phyloP scores from a whole-genome alignment of 1,140 invertebrate species.

The Episyrphus balteatus region DNA sequence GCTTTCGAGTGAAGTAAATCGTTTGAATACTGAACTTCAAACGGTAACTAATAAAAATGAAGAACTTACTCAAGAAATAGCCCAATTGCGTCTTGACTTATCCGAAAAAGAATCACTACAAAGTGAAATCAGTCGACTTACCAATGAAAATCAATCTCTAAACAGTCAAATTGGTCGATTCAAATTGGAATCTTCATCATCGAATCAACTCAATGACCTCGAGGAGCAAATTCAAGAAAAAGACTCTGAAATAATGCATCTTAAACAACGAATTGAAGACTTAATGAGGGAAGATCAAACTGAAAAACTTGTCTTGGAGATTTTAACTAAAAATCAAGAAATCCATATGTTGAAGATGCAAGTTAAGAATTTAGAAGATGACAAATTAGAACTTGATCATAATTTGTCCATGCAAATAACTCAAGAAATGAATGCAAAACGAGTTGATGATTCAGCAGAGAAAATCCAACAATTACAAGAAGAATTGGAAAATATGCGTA shows the following conservation, averaged over 20 bases:
- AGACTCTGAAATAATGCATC: slow-evolving; percentile 32
- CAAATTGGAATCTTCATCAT: too few relatives aligned
- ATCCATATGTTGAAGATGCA: slow-evolving; percentile 24
- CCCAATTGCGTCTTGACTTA: too few relatives aligned
- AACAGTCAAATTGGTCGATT: too few relatives aligned
- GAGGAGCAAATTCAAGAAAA: slow-evolving; percentile 24
- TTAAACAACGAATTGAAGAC: slow-evolving; percentile 37
- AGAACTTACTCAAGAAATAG: too few relatives aligned
- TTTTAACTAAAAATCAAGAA: slow-evolving; percentile 34
- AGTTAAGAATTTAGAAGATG: slow-evolving; percentile 22
- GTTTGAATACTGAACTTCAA: too few relatives aligned
- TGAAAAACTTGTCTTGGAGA: slow-evolving; percentile 29
- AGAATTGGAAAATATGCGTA: slow-evolving; percentile 12
- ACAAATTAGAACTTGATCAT: slow-evolving; percentile 13
- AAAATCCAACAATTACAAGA: slow-evolving; percentile 11
- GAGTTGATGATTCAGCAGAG: not conserved
- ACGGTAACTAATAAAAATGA: too few relatives aligned
- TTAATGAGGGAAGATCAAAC: slow-evolving; percentile 36
- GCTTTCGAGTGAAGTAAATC: too few relatives aligned
- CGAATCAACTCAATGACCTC: slow-evolving; percentile 4
- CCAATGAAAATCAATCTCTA: too few relatives aligned
- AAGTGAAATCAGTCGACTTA: too few relatives aligned
- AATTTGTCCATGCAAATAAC: slow-evolving; percentile 8
- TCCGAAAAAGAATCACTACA: too few relatives aligned
- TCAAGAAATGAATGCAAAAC: slow-evolving; percentile 6